Evolutionary conservation across 2,113 vertebrate genomes (phyloP).

Genomic region (Myrmecophaga tridactyla): DNA sequence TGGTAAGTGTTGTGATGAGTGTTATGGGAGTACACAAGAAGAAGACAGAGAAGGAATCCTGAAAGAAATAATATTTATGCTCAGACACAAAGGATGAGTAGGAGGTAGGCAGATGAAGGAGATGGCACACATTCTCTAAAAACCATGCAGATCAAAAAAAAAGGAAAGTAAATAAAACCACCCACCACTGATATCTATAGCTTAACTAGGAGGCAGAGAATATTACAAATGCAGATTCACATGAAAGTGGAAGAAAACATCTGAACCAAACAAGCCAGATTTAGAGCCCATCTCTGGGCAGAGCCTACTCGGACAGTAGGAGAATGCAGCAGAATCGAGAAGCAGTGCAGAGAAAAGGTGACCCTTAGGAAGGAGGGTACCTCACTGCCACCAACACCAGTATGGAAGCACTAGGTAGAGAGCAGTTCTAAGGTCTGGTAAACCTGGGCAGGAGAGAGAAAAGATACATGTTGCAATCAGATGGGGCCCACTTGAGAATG

Average conservation of each 20-base stretch:
- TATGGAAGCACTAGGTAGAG: background rate
- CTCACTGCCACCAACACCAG: background rate
- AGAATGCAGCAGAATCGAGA: background rate
- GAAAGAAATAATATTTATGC: background rate
- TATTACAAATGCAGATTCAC: background rate
- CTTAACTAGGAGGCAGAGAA: background rate
- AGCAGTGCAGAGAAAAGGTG: background rate
- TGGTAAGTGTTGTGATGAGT: background rate
- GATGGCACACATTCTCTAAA: background rate
- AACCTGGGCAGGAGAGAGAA: background rate
- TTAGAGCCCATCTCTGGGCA: background rate
- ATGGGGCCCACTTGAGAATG: background rate
- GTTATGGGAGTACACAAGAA: background rate
- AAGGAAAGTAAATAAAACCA: background rate
- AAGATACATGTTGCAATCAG: background rate
- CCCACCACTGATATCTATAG: background rate
- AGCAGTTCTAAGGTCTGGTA: background rate
- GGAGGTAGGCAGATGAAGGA: background rate
- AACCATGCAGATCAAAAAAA: background rate
- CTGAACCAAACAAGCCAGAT: background rate
- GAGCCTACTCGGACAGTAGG: background rate
- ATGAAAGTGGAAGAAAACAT: background rate
- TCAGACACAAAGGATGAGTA: slow-evolving; percentile 32
- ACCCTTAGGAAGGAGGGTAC: background rate
- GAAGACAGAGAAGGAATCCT: background rate